phyloP scores from a whole-genome alignment of 2,888 invertebrate genomes.

The Endomychus coccineus region DNA sequence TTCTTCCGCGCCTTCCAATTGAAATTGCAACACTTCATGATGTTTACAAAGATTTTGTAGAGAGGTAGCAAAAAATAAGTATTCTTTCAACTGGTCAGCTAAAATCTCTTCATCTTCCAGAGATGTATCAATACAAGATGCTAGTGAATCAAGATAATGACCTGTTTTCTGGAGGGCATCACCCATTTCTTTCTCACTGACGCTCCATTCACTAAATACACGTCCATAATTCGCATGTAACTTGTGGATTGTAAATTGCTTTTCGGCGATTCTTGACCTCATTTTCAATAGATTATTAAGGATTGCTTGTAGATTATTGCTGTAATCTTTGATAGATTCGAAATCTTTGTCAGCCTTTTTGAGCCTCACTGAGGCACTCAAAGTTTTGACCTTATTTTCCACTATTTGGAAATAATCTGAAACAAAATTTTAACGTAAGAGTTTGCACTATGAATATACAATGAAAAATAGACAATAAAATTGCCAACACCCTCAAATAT shows the following conservation, averaged over 20 bases:
- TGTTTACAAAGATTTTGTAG: constrained; percentile 67
- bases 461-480: too few species aligned
- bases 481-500: too few species aligned
- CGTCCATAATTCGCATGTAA: constrained; percentile 75
- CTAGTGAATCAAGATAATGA: constrained; percentile 51
- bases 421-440: too few species aligned
- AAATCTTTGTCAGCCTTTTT: constrained; percentile 67
- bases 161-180: constrained; percentile 67
- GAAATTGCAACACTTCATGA: constrained; percentile 65
- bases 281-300: constrained; percentile 53
- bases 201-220: constrained; percentile 80
- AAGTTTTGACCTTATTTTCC: constrained; percentile 69
- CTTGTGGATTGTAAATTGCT: constrained; percentile 69
- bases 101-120: constrained; percentile 77
- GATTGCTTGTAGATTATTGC: constrained; percentile 59
- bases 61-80: constrained; percentile 68
- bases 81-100: constrained; percentile 78
- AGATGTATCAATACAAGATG: constrained; percentile 43
- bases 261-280: constrained; percentile 64
- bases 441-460: too few species aligned
- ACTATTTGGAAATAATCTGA: constrained; percentile 64
- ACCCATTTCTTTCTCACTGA: constrained; percentile 71
- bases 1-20: constrained; percentile 65
- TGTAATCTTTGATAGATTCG: constrained; percentile 68
- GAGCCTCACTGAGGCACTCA: constrained; percentile 66